phyloP scores from a whole-genome alignment of 2,797 vertebrate species.

The Phoebastria nigripes region DNA sequence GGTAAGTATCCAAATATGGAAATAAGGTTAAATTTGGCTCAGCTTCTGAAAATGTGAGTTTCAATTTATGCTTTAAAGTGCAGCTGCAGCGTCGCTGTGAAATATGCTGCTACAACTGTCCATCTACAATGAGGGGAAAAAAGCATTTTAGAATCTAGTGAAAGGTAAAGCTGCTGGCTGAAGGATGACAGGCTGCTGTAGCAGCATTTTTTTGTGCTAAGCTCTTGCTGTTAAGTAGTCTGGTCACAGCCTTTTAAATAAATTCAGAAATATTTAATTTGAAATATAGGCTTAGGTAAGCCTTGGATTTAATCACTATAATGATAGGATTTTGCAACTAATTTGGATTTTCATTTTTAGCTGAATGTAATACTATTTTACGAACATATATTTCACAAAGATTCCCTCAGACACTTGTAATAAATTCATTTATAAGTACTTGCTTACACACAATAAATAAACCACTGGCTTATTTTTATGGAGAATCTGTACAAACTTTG shows the following conservation, averaged over 20 bases:
- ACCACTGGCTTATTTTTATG: not conserved
- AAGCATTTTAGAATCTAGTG: not conserved
- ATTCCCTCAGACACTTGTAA: not conserved
- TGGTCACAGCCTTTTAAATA: not conserved
- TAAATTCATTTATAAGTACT: not conserved
- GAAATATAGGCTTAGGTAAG: constrained; percentile 11
- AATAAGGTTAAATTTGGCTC: constrained; percentile 27
- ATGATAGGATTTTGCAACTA: constrained; percentile 25
- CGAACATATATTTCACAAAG: not conserved
- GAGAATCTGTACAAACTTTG: not conserved
- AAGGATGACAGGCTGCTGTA: not conserved
- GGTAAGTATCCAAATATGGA: not conserved
- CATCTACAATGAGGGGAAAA: not conserved
- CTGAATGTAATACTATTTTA: constrained; percentile 12
- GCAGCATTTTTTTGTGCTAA: not conserved
- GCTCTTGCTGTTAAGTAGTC: not conserved
- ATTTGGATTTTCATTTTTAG: constrained; percentile 25
- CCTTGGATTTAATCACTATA: constrained; percentile 3
- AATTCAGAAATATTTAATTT: constrained; percentile 12
- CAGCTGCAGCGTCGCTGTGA: not conserved
- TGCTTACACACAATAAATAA: not conserved
- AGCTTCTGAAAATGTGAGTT: not conserved
- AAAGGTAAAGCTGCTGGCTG: not conserved
- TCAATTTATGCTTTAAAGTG: not conserved
- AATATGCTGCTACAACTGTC: not conserved